A percentile compares a stretch with the other conserved stretches of the same genome.
phyloP scores from a whole-genome alignment of 1,140 invertebrate species.

The Drosophila pachea region DNA sequence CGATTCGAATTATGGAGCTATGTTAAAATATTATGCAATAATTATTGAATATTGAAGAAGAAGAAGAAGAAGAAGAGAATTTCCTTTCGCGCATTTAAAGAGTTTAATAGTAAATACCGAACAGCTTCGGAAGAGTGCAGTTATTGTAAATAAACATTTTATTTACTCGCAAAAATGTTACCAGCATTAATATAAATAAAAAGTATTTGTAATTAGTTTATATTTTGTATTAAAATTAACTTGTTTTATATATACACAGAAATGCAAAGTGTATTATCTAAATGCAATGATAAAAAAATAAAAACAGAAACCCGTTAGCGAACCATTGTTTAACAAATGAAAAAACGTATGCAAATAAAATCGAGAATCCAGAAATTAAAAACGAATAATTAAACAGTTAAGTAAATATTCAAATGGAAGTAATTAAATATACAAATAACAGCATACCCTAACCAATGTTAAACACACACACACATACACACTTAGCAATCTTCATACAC shows the following conservation, averaged over 20 bases:
- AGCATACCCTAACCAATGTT: slow-evolving; percentile 61
- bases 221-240: slow-evolving; percentile 66
- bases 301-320: slow-evolving; percentile 46
- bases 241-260: slow-evolving; percentile 58
- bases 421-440: slow-evolving; percentile 35
- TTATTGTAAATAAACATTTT: slow-evolving; percentile 44
- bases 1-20: slow-evolving; percentile 35
- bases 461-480: slow-evolving; percentile 42
- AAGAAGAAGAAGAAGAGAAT: slow-evolving; percentile 21
- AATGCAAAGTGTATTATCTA: slow-evolving; percentile 29
- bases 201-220: slow-evolving; percentile 69
- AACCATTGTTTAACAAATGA: slow-evolving; percentile 54
- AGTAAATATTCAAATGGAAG: slow-evolving; percentile 45
- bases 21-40: not conserved
- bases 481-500: slow-evolving; percentile 33
- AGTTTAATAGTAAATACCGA: slow-evolving; percentile 14
- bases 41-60: slow-evolving; percentile 38
- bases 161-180: slow-evolving; percentile 37
- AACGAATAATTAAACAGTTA: slow-evolving; percentile 56
- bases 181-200: slow-evolving; percentile 21
- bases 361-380: slow-evolving; percentile 30
- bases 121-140: slow-evolving; percentile 21
- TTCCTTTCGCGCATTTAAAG: slow-evolving; percentile 52
- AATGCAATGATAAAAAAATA: slow-evolving; percentile 27
- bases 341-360: slow-evolving; percentile 14